phyloP scores from a whole-genome alignment of 2,113 vertebrate species.

The Chascanopsetta lugubris region DNA sequence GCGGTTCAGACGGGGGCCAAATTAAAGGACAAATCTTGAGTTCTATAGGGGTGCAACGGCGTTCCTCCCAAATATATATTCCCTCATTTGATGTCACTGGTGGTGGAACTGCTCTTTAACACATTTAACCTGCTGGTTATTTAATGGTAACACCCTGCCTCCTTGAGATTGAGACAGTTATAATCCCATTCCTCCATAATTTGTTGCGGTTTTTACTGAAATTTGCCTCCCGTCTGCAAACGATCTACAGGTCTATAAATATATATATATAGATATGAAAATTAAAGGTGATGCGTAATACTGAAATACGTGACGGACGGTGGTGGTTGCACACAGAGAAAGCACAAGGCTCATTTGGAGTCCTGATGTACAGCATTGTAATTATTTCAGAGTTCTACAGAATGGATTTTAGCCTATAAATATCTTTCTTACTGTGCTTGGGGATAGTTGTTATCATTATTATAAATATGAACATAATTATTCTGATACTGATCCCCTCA shows the following conservation, averaged over 20 bases:
- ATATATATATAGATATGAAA: conserved; percentile 47
- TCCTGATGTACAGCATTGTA: conserved; percentile 92
- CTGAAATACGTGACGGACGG: conserved; percentile 42
- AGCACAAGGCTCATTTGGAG: conserved; percentile 89
- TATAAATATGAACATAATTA: conserved; percentile 77
- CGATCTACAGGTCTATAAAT: conserved; percentile 45
- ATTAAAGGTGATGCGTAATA: conserved; percentile 25
- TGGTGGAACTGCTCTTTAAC: neutral
- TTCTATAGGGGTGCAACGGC: neutral
- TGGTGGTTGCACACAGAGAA: conserved; percentile 80
- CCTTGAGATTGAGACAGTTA: neutral
- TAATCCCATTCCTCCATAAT: neutral
- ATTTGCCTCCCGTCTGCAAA: conserved; percentile 24
- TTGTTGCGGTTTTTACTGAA: neutral
- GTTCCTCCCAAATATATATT: neutral
- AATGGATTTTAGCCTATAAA: conserved; percentile 91
- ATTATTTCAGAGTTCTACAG: conserved; percentile 91
- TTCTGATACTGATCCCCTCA: conserved; percentile 56
- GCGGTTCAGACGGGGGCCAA: conserved; percentile 10
- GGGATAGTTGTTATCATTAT: conserved; percentile 81
- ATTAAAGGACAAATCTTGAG: neutral
- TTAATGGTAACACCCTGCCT: neutral
- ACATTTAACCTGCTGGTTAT: neutral
- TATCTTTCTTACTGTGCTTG: conserved; percentile 93
- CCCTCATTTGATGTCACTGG: neutral